Conservation (phyloP, 2,888 invertebrate genomes). For the Seira sanloemensis region DNA sequence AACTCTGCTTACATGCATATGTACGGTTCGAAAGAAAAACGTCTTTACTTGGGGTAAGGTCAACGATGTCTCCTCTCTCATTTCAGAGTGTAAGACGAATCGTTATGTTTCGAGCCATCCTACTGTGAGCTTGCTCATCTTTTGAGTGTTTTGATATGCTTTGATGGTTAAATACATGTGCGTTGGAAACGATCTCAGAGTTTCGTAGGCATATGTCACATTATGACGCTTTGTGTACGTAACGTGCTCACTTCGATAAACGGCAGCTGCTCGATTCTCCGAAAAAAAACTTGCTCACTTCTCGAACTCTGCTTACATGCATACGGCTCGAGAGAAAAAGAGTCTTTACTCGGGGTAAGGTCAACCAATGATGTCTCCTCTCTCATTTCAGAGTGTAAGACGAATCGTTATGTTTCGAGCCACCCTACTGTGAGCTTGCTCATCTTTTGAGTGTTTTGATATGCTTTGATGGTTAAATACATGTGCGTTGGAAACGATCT, state of each 20-base stretch:
- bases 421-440: too few species aligned
- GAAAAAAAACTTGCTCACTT: too few species aligned
- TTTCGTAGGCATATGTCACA: too few species aligned
- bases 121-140: too few species aligned
- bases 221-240: too few species aligned
- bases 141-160: too few species aligned
- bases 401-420: not conserved
- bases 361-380: not conserved
- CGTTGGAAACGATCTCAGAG: too few species aligned
- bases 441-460: too few species aligned
- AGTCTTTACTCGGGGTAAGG: not conserved
- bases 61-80: not conserved
- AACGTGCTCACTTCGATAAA: not conserved
- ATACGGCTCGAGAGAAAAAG: not conserved
- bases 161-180: too few species aligned
- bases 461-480: too few species aligned
- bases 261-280: not conserved
- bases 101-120: not conserved
- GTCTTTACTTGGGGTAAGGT: not conserved
- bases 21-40: not conserved
- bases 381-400: not conserved
- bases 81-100: not conserved
- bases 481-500: too few species aligned
- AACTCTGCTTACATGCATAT: not conserved
- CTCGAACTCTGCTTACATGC: not conserved